phyloP scores from a whole-genome alignment of 2,113 vertebrate genomes.

The Perca flavescens region DNA sequence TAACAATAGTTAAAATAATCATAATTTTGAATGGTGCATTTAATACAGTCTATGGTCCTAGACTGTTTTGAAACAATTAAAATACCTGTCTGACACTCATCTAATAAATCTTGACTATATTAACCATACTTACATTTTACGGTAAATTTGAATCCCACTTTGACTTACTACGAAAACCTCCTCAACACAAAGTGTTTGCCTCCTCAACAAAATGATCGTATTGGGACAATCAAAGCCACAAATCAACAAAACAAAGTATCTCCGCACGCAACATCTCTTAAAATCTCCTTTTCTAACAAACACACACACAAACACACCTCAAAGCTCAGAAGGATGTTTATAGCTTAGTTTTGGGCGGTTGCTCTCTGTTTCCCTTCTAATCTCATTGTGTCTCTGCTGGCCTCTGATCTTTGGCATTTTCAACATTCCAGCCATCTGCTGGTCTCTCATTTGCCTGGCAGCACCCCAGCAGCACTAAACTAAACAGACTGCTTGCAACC shows the following conservation, averaged over 20 bases:
- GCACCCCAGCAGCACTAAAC: constrained; percentile 48
- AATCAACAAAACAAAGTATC: constrained; percentile 23
- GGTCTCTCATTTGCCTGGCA: constrained; percentile 73
- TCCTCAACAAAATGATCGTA: neutral
- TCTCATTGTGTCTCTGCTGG: constrained; percentile 67
- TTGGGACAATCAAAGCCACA: constrained; percentile 22
- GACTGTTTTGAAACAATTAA: neutral
- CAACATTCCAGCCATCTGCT: constrained; percentile 79
- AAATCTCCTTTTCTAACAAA: constrained; percentile 38
- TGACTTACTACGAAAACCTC: neutral
- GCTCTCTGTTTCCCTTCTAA: constrained; percentile 60
- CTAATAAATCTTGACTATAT: neutral
- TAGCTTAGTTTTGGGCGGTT: constrained; percentile 46
- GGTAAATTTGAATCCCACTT: neutral
- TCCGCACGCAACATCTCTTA: constrained; percentile 26
- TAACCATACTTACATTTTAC: neutral
- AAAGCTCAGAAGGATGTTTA: constrained; percentile 61
- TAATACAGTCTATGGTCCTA: neutral
- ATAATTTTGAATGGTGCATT: neutral
- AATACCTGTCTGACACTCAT: neutral
- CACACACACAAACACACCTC: constrained; percentile 36
- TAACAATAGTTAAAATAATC: neutral
- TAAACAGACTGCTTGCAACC: constrained; percentile 39
- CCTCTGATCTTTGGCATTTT: constrained; percentile 78
- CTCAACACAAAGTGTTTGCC: neutral